phyloP scores from a whole-genome alignment of 2,888 invertebrate species.

The Cephus runcator region DNA sequence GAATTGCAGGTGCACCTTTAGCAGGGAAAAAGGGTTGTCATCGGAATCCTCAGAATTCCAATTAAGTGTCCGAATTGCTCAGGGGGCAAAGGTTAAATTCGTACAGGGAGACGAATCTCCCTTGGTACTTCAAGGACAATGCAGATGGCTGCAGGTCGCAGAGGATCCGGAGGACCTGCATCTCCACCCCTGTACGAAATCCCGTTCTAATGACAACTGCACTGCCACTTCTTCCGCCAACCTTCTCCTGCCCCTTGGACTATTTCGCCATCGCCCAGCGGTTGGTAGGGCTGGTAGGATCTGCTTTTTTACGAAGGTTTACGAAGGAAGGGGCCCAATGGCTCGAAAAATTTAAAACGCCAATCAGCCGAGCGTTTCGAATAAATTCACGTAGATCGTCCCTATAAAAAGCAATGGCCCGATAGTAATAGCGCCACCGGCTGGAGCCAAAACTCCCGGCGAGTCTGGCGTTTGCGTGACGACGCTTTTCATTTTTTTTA shows the following conservation, averaged over 20 bases:
- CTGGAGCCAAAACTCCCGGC: conserved; percentile 43
- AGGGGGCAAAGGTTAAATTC: not conserved
- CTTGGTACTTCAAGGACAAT: no score
- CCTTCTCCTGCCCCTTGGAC: conserved; percentile 20
- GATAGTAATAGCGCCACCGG: conserved; percentile 47
- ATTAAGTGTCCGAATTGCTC: conserved; percentile 16
- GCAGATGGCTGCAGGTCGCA: no score
- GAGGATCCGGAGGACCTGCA: no score
- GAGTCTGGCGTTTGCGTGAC: conserved; percentile 21
- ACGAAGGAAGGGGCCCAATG: conserved; percentile 52
- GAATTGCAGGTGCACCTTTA: conserved; percentile 15
- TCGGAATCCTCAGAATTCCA: conserved; percentile 24
- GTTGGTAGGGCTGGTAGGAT: conserved; percentile 16
- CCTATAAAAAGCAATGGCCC: conserved; percentile 58
- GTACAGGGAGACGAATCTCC: no score
- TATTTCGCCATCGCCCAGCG: conserved; percentile 7
- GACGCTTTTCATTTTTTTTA: conserved; percentile 4
- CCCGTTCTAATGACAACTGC: no score
- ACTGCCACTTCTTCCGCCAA: no score
- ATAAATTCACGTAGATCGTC: conserved; percentile 51
- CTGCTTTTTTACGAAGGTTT: no score
- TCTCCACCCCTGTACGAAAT: no score
- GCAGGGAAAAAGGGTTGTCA: conserved; percentile 20
- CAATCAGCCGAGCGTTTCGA: conserved; percentile 56
- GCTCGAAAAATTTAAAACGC: conserved; percentile 58